phyloP scores from a whole-genome alignment of 2,797 vertebrate species.

The Lutjanus argentimaculatus region DNA sequence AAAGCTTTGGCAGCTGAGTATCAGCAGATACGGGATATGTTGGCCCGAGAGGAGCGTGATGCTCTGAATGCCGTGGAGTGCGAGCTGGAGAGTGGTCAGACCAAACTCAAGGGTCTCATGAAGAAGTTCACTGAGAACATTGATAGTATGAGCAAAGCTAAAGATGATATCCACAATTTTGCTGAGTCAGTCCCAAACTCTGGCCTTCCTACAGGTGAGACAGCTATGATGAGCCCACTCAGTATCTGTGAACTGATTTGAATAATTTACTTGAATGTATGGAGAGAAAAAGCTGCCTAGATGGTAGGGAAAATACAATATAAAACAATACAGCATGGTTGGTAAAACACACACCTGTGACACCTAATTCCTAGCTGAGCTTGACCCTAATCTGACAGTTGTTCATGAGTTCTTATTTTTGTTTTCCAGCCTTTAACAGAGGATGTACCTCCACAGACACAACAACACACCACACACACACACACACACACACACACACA shows the following conservation, averaged over 20 bases:
- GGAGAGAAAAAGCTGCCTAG: neutral
- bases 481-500: too few relatives aligned
- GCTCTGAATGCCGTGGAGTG: constrained; percentile 80
- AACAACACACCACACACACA: too few relatives aligned
- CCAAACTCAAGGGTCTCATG: constrained; percentile 79
- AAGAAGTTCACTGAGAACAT: constrained; percentile 87
- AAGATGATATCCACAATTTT: constrained; percentile 79
- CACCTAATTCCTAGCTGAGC: too few relatives aligned
- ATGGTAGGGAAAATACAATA: too few relatives aligned
- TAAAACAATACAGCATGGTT: too few relatives aligned
- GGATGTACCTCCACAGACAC: too few relatives aligned
- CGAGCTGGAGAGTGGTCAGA: constrained; percentile 86
- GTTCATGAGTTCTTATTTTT: too few relatives aligned
- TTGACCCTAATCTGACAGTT: too few relatives aligned
- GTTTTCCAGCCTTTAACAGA: too few relatives aligned
- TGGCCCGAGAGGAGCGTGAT: constrained; percentile 84
- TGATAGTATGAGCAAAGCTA: constrained; percentile 81
- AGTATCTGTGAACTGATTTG: too few relatives aligned
- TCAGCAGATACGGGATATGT: constrained; percentile 86
- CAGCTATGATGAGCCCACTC: neutral
- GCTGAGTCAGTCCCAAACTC: constrained; percentile 83
- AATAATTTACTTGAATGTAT: too few relatives aligned
- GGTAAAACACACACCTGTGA: too few relatives aligned
- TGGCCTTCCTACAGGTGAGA: constrained; percentile 92
- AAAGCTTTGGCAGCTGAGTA: constrained; percentile 84